Base-by-base conservation (phyloP, 2,888 invertebrate species). In the Ichneumon xanthorius region DNA sequence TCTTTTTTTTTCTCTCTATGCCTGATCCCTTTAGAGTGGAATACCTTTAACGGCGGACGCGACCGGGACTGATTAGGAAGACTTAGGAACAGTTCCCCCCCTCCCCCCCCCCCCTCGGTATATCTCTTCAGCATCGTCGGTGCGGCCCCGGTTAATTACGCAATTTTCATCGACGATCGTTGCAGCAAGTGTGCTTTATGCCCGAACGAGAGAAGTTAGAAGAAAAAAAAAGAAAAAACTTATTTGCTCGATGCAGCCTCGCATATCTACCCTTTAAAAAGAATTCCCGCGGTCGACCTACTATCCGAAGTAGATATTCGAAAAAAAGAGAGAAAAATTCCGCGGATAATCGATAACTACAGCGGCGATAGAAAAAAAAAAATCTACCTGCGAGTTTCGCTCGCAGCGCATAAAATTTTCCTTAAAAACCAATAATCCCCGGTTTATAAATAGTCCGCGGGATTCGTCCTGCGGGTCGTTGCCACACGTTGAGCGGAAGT, bases 41-140 rank as follows among this genome's bases (percentile, higher is more conserved):
- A 85, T 85, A 84, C 84, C 84, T 82, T 79, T 70, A 85, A 82
- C 58, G 61, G 75, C 81, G 53, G 33, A 75, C 77, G 68, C 63
- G 68, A 75, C 81, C 72, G 14, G 4, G 73, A 81, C 72, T 78
- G 82, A 85, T 85, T 85, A 85, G 78, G 85, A 85, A 85, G 82
- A 85, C 85, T 85, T 85, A 79, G 75, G 48, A 79, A 82, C 63
- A 78, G 68, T 77, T 73, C 73, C 26, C 19, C 26, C 26, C 9
- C 16, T 22, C 19, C 45, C 11, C 53, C 37, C 19, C n/a, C 70
- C 40, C 22, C 55, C 22, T 40, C 40, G 71, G 63, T 40, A 70
- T 40, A 30, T 53, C 16, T 73, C 65, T 45, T 65, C 53, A 22
- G 19, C 19, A 40, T 58, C 40, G 26, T 68, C 45, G 40, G 53